phyloP scores from a whole-genome alignment of 2,888 invertebrate genomes.

The Tanytarsus gracilentus region DNA sequence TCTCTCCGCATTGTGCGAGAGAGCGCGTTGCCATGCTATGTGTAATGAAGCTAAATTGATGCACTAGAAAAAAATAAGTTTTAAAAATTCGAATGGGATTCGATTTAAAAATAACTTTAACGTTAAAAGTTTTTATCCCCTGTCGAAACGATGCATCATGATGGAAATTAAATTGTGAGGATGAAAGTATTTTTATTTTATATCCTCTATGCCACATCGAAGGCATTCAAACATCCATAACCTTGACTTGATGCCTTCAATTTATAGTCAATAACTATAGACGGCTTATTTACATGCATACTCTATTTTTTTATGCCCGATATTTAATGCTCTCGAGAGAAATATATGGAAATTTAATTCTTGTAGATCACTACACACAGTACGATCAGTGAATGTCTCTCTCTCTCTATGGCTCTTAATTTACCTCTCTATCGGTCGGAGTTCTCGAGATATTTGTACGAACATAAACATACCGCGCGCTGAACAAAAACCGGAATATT shows the following conservation, averaged over 20 bases:
- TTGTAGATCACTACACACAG: neutral
- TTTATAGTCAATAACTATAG: constrained; percentile 10
- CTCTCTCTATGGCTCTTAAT: neutral
- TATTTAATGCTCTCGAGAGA: constrained; percentile 10
- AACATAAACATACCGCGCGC: too few species aligned
- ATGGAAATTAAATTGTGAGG: too few species aligned
- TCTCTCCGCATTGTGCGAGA: neutral
- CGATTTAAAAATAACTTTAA: too few species aligned
- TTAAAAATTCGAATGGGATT: too few species aligned
- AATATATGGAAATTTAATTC: constrained; percentile 26
- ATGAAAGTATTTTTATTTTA: neutral
- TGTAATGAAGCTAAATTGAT: too few species aligned
- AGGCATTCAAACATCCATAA: constrained; percentile 26
- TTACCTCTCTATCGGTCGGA: neutral
- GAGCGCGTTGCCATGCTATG: neutral
- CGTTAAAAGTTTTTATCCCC: too few species aligned
- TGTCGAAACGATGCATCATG: too few species aligned
- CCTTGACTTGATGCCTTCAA: constrained; percentile 27
- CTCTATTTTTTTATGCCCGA: constrained; percentile 23
- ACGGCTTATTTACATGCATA: constrained; percentile 21
- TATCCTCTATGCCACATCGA: constrained; percentile 9
- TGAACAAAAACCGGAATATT: too few species aligned
- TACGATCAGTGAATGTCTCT: too few species aligned
- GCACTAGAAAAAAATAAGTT: too few species aligned
- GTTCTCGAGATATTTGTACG: too few species aligned